Evolutionary conservation across 1,140 invertebrate genomes (phyloP).

Genomic region (Meloidogyne chitwoodi): DNA sequence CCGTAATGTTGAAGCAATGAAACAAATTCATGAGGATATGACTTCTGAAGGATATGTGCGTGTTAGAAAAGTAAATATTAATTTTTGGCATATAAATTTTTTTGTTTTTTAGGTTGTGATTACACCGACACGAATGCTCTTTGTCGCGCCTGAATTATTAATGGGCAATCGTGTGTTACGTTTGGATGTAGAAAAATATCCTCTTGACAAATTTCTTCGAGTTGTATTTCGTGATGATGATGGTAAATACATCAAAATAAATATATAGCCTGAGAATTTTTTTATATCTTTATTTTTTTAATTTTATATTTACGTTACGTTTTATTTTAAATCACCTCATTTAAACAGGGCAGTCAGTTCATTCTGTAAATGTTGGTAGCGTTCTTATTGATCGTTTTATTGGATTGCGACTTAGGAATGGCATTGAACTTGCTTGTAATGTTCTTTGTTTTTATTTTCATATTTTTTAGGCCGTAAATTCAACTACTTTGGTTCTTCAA

Average conservation of each 20-base stretch:
- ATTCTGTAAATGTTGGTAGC: conserved; percentile 22
- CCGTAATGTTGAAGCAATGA: conserved; percentile 13
- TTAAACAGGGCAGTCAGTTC: conserved; percentile 11
- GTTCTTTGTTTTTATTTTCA: not conserved
- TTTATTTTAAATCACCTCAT: no score
- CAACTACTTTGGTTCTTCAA: conserved; percentile 48
- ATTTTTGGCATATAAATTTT: conserved; percentile 16
- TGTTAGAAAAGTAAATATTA: conserved; percentile 23
- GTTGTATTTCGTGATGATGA: conserved; percentile 43
- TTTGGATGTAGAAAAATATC: conserved; percentile 30
- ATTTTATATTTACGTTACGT: not conserved
- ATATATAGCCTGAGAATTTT: no score
- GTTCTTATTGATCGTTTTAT: conserved; percentile 34
- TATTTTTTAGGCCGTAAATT: conserved; percentile 33
- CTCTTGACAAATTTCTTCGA: conserved; percentile 32
- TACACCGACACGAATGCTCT: conserved; percentile 39
- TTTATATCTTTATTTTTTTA: not conserved
- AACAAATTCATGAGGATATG: conserved; percentile 32
- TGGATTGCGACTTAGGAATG: conserved; percentile 19
- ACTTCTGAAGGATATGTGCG: conserved; percentile 34
- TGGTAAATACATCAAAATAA: not conserved
- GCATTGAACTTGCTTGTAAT: conserved; percentile 25
- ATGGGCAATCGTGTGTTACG: conserved; percentile 38
- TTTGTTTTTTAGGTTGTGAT: conserved; percentile 36
- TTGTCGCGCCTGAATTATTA: conserved; percentile 36